Base-by-base conservation (phyloP, 2,888 invertebrate species). In the Dryobotodes eremita region DNA sequence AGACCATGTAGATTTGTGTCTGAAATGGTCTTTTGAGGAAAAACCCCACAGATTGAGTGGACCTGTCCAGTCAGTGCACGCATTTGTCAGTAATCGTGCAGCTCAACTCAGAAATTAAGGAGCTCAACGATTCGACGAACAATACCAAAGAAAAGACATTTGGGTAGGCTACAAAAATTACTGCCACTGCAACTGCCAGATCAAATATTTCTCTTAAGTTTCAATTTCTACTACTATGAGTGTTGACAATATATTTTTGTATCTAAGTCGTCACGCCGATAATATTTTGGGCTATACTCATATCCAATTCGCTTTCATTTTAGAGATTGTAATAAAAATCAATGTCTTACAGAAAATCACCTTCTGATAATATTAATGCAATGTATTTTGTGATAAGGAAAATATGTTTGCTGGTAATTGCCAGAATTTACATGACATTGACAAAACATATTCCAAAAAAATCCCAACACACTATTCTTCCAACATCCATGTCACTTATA, bases 401-500 rank as follows among this genome's bases (percentile, higher is more conserved):
- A 13, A 17, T 23, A 20, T 13, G 15, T 8, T 31, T 31, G 50
- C 68, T 15, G 8, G 23, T 23, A 8, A 15, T 15, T 15, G 20
- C 26, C 20, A 46, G 5, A 48, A 48, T 26, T 5, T 5, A 59
- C 26, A n/a, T 20, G 8, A 20, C 15, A 36, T 36, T 64, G 1
- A 23, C 23, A 23, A 64, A 64, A 23, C 7, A 64, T 23, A 23
- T 23, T 20, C 36, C 13, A n/a, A 59, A 31, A 61, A 50, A 61
- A 53, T 3, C 2, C 53, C 64, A 48, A 31, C 15, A 46, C 17
- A 17, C 11, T 17, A 42, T 57, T 71, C 36, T 87, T 88, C 75
- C 55, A 62, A 87, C 78, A 88, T 85, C 83, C 79, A 78, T 59
- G 76, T 50, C 36, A 53, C 69, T 7, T 61, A 75, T 42, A 42